Evolutionary conservation across 2,113 vertebrate species (phyloP).

Genomic region (Octodon degus): DNA sequence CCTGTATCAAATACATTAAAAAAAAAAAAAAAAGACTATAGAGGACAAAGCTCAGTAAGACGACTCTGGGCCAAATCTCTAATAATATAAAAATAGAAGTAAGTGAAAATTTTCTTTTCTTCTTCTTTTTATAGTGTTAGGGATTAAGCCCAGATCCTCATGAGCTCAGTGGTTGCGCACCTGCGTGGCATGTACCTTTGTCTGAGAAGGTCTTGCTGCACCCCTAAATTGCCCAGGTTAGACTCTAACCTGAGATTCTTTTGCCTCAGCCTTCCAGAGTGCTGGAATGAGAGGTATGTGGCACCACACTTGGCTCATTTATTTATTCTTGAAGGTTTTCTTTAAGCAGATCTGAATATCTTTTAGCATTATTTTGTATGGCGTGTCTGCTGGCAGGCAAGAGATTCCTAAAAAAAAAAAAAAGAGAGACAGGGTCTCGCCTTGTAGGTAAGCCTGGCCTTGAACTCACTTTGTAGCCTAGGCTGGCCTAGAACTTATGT

Average conservation of each 20-base stretch:
- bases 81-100: no score
- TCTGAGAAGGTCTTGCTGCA: no score
- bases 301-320: neutral
- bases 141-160: neutral
- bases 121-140: neutral
- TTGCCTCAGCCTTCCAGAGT: no score
- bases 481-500: neutral
- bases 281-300: no score
- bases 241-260: no score
- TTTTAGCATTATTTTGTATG: neutral
- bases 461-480: neutral
- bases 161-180: no score
- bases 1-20: neutral
- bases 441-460: neutral
- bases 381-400: neutral
- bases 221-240: no score
- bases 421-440: neutral
- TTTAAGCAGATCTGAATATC: slow-evolving; percentile 15
- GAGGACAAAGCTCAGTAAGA: no score
- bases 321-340: neutral
- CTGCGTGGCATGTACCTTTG: no score
- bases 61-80: no score
- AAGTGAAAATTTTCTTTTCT: neutral
- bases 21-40: neutral
- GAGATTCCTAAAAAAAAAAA: neutral